Base-by-base conservation (phyloP, 2,113 vertebrate genomes). In the Oreotrochilus melanogaster region DNA sequence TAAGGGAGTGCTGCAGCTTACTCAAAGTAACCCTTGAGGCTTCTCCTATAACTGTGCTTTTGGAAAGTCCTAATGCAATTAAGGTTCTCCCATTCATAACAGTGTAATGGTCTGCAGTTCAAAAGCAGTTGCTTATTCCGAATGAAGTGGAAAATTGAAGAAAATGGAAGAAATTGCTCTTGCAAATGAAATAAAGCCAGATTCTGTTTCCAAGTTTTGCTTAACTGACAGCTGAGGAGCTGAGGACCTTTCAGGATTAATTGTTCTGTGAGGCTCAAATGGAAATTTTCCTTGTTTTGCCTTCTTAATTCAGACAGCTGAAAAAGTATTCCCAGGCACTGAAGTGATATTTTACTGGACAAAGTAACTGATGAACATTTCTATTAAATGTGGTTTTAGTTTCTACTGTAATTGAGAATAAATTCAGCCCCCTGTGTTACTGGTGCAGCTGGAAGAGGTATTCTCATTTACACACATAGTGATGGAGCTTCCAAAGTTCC, bases 1-100 rank as follows among this genome's bases (percentile, higher is more conserved):
- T 28, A 23, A 88, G 47, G 27, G 30, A 78, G 21, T 21, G 37
- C n/a, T 78, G 30, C 47, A 78, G 14, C 33, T 81, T 56, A 66
- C 2, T 4, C 27, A 86, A 88, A 86, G 43, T 18, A 94, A 93
- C 73, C 16, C 11, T 78, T 33, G 62, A 8, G 73, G 19, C 17
- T 92, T 65, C 54, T 76, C 39, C 69, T 89, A 24, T 78, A 78
- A 57, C 54, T 73, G 21, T 84, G 28, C 16, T 64, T 89, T 89
- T 82, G 72, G 30, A 91, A 93, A 39, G 58, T 50, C 51, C 76
- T 90, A 94, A 86, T 82, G 70, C 70, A 92, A 82, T 93, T 92
- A 93, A 67, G 18, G 14, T 39, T 79, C 43, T 74, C 96, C 79
- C 30, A 86, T 58, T 87, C 48, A 78, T n/a, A 73, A 45, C 51